phyloP scores from a whole-genome alignment of 1,140 invertebrate genomes.

The Temnothorax nylanderi region DNA sequence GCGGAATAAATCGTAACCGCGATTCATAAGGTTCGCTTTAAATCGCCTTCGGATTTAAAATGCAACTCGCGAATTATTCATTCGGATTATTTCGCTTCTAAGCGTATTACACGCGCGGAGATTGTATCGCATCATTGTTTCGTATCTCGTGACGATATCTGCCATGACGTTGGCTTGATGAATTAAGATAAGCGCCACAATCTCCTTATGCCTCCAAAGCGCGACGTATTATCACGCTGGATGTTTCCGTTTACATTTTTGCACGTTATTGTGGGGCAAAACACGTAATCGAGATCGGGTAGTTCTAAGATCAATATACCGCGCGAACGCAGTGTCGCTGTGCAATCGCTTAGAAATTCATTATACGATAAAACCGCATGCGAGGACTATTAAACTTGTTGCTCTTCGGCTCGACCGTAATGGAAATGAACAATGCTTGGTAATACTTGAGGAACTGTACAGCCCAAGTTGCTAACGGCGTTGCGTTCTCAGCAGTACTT shows the following conservation, averaged over 20 bases:
- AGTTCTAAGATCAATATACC: constrained; percentile 35
- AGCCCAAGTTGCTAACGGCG: not conserved
- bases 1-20: not conserved
- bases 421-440: constrained; percentile 56
- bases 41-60: not conserved
- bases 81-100: not conserved
- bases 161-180: not conserved
- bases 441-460: constrained; percentile 43
- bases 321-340: constrained; percentile 12
- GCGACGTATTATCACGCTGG: not conserved
- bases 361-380: constrained; percentile 58
- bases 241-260: constrained; percentile 24
- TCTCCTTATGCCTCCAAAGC: not conserved
- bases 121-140: not conserved
- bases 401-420: constrained; percentile 39
- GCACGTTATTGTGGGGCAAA: constrained; percentile 26
- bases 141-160: not conserved
- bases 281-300: constrained; percentile 35
- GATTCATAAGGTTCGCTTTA: not conserved
- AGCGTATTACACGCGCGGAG: not conserved
- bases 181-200: constrained; percentile 15
- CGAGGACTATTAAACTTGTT: constrained; percentile 61
- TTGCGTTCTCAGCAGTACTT: not conserved
- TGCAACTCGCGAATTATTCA: not conserved
- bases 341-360: constrained; percentile 57